Evolutionary conservation across 2,888 invertebrate species (phyloP), one percentile per base, ranked within the genome.

Genomic region (Leptura quadrifasciata): DNA sequence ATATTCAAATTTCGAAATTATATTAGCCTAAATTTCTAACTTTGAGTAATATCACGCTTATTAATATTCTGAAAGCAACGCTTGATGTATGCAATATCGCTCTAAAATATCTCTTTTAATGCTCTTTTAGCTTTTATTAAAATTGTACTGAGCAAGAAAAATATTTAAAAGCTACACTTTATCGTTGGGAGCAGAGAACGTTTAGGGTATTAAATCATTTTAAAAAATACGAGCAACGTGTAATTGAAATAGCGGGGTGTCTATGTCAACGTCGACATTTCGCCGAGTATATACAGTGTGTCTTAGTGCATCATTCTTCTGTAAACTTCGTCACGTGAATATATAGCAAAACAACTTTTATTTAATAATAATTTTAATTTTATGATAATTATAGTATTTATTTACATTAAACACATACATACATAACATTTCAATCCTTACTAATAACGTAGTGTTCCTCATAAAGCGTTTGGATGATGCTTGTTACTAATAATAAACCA

Each of bases 11-110:
- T 68, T 57, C 55, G 35, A 68, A 68, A 68, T 68, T 55, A 57
- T 68, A 57, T 68, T 68, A 68, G 55, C 68, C 68, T 31, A 68
- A 68, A 68, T 68, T 68, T 68, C 31, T 31, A 68, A 27, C 68
- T 55, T 68, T 18, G 68, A 55, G 68, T 68, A 68, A 57, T 68
- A 68, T 68, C 68, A 68, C 55, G 55, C 57, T 68, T 68, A 68
- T 68, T 68, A 68, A 68, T 68, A 68, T 68, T 68, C 68, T 57
- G 68, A 68, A 55, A 55, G 68, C 68, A 68, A 55, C 55, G 68
- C 55, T 68, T 68, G 68, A 68, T 68, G 55, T 68, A 68, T 55
- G 68, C 68, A 54, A 27, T 68, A 57, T 31, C 54, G 68, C 68
- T 55, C 27, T 27, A 52, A 57, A 68, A 54, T 68, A 20, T 47